These are phyloP conservation scores for Coenonympha arcania DNA, from an alignment of 2,888 invertebrate species.

Conservation along the genomic window DNA sequence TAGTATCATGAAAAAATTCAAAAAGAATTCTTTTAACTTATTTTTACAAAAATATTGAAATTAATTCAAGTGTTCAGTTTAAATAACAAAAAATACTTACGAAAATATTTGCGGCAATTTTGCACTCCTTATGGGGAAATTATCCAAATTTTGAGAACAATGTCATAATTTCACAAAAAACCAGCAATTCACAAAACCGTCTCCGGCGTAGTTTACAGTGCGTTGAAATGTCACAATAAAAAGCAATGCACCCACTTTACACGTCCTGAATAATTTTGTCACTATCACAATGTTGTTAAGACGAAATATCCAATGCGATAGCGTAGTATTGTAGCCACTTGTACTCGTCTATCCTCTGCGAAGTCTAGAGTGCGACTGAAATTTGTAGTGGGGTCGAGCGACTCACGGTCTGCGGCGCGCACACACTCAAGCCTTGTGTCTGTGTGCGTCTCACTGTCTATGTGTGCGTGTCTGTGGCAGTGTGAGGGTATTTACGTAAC, in stretches of 20 bases:
- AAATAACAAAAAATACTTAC: slow-evolving; percentile 49
- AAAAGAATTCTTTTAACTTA: too few species aligned
- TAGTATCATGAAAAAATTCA: not conserved
- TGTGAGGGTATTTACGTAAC: slow-evolving; percentile 71
- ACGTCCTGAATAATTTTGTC: slow-evolving; percentile 61
- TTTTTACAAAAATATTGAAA: too few species aligned
- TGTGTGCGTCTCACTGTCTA: slow-evolving; percentile 27
- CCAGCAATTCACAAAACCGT: slow-evolving; percentile 46
- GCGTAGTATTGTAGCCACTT: slow-evolving; percentile 47
- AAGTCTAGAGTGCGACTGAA: slow-evolving; percentile 65
- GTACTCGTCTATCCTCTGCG: slow-evolving; percentile 52
- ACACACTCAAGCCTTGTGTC: slow-evolving; percentile 36
- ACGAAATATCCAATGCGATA: slow-evolving; percentile 67
- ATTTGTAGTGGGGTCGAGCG: slow-evolving; percentile 69
- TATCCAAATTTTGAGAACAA: slow-evolving; percentile 68
- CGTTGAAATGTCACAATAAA: slow-evolving; percentile 40
- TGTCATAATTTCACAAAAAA: slow-evolving; percentile 62
- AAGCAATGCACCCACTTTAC: slow-evolving; percentile 64
- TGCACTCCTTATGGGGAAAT: slow-evolving; percentile 64
- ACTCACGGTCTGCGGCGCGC: slow-evolving; percentile 56
- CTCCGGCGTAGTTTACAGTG: slow-evolving; percentile 53
- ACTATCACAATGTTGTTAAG: slow-evolving; percentile 70
- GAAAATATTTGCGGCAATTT: slow-evolving; percentile 70
- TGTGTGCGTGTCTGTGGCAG: slow-evolving; percentile 41
- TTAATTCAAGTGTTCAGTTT: not conserved